Evolutionary conservation across 64 coral and sea anemone species (phyloP).

Genomic region (Porites lutea): DNA sequence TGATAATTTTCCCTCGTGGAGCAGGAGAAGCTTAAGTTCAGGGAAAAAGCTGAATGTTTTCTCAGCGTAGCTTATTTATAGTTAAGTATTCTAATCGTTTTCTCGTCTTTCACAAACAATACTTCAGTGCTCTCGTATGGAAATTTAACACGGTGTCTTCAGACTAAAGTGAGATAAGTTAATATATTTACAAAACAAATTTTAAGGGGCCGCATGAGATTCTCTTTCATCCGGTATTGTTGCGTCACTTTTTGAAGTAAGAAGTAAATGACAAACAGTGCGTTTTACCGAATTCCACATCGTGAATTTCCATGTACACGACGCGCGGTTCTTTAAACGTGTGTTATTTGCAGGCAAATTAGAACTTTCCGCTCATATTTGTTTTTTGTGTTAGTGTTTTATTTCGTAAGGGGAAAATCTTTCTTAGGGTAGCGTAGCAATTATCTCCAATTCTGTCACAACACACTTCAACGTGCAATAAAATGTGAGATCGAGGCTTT

Average conservation of each 20-base stretch:
- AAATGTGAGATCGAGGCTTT: not conserved
- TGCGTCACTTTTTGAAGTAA: not conserved
- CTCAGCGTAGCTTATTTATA: not conserved
- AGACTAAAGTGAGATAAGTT: not conserved
- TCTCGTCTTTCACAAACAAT: no score
- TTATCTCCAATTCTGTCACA: not conserved
- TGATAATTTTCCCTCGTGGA: not conserved
- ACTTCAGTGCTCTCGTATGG: not conserved
- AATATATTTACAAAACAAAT: constrained; percentile 31
- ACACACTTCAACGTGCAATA: not conserved
- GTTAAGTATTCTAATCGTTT: no score
- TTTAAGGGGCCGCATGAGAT: not conserved
- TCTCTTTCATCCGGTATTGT: constrained; percentile 39
- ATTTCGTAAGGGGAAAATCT: not conserved
- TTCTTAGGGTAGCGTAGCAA: not conserved
- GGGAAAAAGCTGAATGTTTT: not conserved
- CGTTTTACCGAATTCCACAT: constrained; percentile 6
- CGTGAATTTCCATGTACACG: not conserved
- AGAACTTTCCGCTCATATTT: not conserved
- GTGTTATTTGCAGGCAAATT: not conserved
- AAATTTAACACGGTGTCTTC: constrained; percentile 22
- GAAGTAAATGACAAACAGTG: not conserved
- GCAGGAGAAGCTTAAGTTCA: not conserved
- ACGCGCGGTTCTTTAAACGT: not conserved
- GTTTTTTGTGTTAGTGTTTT: not conserved